These are phyloP conservation scores for Pelagia noctiluca DNA, from an alignment of 30 jellyfish, hydroid and myxozoan genomes.

Conservation along the genomic window DNA sequence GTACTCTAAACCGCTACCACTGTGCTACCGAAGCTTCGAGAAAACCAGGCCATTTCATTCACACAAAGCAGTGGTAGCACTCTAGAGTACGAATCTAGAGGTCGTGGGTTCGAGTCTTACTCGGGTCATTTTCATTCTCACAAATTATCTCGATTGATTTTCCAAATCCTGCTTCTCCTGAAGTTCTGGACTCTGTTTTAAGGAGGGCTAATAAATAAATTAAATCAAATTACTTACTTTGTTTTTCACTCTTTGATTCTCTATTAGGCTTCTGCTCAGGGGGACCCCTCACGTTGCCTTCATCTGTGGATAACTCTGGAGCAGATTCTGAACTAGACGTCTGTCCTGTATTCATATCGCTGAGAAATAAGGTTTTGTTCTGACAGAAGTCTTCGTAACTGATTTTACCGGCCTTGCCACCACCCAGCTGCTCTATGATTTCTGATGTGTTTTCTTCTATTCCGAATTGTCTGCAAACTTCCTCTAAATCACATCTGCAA, in stretches of 20 bases:
- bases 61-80: too few relatives aligned
- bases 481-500: slow-evolving; percentile 93
- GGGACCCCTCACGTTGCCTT: slow-evolving; percentile 8
- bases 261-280: too few relatives aligned
- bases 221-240: not conserved
- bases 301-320: slow-evolving; percentile 68
- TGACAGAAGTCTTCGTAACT: slow-evolving; percentile 85
- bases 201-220: too few relatives aligned
- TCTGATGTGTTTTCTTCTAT: slow-evolving; percentile 90
- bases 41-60: too few relatives aligned
- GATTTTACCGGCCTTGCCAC: slow-evolving; percentile 82
- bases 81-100: too few relatives aligned
- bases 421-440: slow-evolving; percentile 94
- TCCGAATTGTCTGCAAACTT: slow-evolving; percentile 90
- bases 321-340: slow-evolving; percentile 96
- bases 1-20: too few relatives aligned
- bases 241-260: not conserved
- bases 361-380: slow-evolving; percentile 60
- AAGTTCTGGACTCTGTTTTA: too few relatives aligned
- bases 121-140: too few relatives aligned
- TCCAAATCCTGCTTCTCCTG: too few relatives aligned
- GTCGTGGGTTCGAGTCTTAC: too few relatives aligned
- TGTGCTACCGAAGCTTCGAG: too few relatives aligned
- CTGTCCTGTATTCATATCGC: slow-evolving; percentile 81
- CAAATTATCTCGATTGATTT: too few relatives aligned